A percentile compares a stretch with the other conserved stretches of the same genome.
These are phyloP conservation scores for Andinoacara biseriatus DNA, from an alignment of 2,113 vertebrate species.

Conservation along the genomic window DNA sequence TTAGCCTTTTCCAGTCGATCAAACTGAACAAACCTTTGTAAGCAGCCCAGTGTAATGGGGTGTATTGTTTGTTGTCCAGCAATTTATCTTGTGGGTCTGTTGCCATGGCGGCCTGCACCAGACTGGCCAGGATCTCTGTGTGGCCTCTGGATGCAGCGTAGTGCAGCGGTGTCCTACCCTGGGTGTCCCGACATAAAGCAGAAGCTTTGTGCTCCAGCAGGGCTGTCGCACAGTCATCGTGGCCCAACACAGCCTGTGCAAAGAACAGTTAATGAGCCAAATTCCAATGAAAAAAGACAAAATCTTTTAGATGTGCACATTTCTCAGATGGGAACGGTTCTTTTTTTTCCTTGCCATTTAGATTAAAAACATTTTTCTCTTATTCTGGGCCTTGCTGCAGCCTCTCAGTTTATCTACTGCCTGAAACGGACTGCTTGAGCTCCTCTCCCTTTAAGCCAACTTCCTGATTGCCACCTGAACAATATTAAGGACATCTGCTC, in stretches of 20 bases:
- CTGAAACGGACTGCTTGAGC: too few relatives aligned
- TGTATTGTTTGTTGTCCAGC: conserved; percentile 94
- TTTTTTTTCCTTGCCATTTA: too few relatives aligned
- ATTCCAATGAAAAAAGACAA: background rate
- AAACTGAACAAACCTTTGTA: conserved; percentile 87
- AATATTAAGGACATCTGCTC: too few relatives aligned
- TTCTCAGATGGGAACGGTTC: too few relatives aligned
- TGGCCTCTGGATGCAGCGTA: conserved; percentile 93
- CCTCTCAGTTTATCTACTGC: too few relatives aligned
- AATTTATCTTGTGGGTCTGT: conserved; percentile 89
- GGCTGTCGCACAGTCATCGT: conserved; percentile 90
- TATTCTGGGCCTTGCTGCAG: too few relatives aligned
- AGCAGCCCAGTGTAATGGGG: conserved; percentile 96
- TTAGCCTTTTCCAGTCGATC: background rate
- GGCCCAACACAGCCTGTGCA: conserved; percentile 88
- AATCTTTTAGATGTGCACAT: background rate
- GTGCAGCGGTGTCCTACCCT: conserved; percentile 93
- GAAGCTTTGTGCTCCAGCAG: conserved; percentile 94
- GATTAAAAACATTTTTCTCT: too few relatives aligned
- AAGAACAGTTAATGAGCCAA: background rate
- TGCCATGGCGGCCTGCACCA: conserved; percentile 88
- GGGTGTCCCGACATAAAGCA: conserved; percentile 90
- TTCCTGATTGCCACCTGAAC: too few relatives aligned
- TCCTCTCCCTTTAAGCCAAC: too few relatives aligned
- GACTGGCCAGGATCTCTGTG: conserved; percentile 84